phyloP scores from a whole-genome alignment of 2,888 invertebrate species.

The Lordiphosa andalusiaca region DNA sequence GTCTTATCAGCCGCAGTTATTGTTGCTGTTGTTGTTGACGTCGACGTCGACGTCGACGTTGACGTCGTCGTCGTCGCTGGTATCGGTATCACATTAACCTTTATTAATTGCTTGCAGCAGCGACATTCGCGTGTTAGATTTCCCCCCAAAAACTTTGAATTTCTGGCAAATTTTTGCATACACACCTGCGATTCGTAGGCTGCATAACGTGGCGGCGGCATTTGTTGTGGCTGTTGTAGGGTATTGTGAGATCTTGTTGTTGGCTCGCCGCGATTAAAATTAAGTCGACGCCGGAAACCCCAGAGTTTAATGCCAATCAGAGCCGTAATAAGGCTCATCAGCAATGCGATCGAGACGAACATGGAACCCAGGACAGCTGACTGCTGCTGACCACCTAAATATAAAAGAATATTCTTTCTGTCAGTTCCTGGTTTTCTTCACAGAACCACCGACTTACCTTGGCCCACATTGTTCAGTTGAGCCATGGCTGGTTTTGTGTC shows the following conservation, averaged over 20 bases:
- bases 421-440: slow-evolving; percentile 13
- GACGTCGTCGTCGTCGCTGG: slow-evolving; percentile 5
- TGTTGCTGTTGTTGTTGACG: slow-evolving; percentile 15
- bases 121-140: slow-evolving; percentile 11
- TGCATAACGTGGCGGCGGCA: slow-evolving; percentile 56
- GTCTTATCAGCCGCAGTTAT: slow-evolving; percentile 47
- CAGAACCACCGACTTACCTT: slow-evolving; percentile 44
- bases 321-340: slow-evolving; percentile 70
- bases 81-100: slow-evolving; percentile 52
- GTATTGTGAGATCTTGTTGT: slow-evolving; percentile 9
- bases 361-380: slow-evolving; percentile 33
- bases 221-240: slow-evolving; percentile 24
- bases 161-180: slow-evolving; percentile 26
- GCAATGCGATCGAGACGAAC: slow-evolving; percentile 42
- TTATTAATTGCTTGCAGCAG: slow-evolving; percentile 57
- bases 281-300: slow-evolving; percentile 81
- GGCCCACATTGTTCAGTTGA: slow-evolving; percentile 55
- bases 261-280: slow-evolving; percentile 53
- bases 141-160: neutral
- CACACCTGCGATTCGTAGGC: slow-evolving; percentile 62
- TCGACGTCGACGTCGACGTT: slow-evolving; percentile 14
- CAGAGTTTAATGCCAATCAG: slow-evolving; percentile 81
- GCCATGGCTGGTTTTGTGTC: slow-evolving; percentile 46
- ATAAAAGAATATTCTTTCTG: no score
- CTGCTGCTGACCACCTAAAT: slow-evolving; percentile 14